Base-by-base conservation (phyloP, 2,888 invertebrate genomes). In the Calliopum simillimum region DNA sequence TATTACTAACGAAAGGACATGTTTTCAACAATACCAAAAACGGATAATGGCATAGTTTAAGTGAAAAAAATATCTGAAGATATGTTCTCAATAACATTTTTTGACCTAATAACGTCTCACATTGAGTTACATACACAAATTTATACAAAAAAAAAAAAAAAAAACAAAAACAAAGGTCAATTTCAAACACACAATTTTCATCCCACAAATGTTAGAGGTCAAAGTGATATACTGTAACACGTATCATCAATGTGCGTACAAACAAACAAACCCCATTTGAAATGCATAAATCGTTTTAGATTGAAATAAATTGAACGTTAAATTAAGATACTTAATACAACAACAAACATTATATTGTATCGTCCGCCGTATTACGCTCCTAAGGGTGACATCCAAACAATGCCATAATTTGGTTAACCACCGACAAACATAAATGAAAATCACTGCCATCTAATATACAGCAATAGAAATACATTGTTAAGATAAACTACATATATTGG, bases 221-320 rank as follows among this genome's bases (percentile, higher is more conserved):
- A 59, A 67, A 67, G 21, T 59, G 67, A 67, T 51, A 67, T 41
- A 58, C 44, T 4, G 5, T n/a, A n/a, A n/a, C n/a, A n/a, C n/a
- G n/a, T n/a, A n/a, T n/a, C n/a, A n/a, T n/a, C 33, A 13, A 12
- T 43, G 21, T n/a, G 23, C 44, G 64, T 21, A 51, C 49, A 19
- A 63, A 21, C 33, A 12, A 53, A 21, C 49, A 33, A 33, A 4
- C 33, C 33, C 33, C 33, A 33, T 33, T 33, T 25, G 14, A 56
- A 53, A 65, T 53, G 33, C 59, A 61, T 56, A 61, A 47, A 33
- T 65, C 19, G 47, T 16, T 46, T 41, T n/a, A 62, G 68, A 73
- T 69, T 69, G 68, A 53, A 62, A 53, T 21, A 69, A 70, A 70
- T 47, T 61, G 47, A 43, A 59, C 43, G 65, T 51, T 68, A 68